Conservation (phyloP, 2,888 invertebrate species). For the Ophraella communa region DNA sequence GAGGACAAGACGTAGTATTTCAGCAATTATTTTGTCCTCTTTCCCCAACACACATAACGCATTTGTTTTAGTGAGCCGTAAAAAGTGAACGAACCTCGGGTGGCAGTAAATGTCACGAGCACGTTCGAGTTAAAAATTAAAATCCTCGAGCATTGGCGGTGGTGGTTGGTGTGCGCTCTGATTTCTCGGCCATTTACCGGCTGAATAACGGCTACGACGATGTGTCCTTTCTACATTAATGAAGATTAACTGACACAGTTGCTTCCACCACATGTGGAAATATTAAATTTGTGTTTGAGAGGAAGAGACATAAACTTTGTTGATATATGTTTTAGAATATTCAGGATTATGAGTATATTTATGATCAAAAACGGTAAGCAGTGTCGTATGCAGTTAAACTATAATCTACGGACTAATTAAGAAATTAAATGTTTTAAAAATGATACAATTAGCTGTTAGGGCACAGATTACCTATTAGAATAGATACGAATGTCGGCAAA, state of each 20-base stretch:
- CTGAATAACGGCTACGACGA: conserved; percentile 55
- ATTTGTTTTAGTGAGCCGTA: conserved; percentile 54
- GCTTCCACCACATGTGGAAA: conserved; percentile 56
- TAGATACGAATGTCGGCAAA: too few species aligned
- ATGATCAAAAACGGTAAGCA: too few species aligned
- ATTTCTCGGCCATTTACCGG: conserved; percentile 58
- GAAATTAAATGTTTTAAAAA: too few species aligned
- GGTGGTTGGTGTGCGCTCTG: conserved; percentile 55
- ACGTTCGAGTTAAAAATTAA: conserved; percentile 60
- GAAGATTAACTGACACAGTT: conserved; percentile 55
- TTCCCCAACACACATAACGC: conserved; percentile 50
- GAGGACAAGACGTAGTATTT: conserved; percentile 40
- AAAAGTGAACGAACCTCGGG: conserved; percentile 54
- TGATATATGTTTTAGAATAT: neutral
- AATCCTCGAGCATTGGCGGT: too few species aligned
- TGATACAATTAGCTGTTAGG: too few species aligned
- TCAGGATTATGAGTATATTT: too few species aligned
- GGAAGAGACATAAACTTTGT: neutral
- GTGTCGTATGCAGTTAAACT: too few species aligned
- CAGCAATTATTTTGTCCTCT: conserved; percentile 42
- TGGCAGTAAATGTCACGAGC: conserved; percentile 58
- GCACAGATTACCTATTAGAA: too few species aligned
- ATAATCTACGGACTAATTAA: too few species aligned
- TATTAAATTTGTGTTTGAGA: conserved; percentile 56
- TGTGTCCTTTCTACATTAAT: conserved; percentile 52